A percentile compares a stretch with the other conserved stretches of the same genome.
These are phyloP conservation scores for Urocolius indicus DNA, from an alignment of 2,113 vertebrate species.

Conservation along the genomic window DNA sequence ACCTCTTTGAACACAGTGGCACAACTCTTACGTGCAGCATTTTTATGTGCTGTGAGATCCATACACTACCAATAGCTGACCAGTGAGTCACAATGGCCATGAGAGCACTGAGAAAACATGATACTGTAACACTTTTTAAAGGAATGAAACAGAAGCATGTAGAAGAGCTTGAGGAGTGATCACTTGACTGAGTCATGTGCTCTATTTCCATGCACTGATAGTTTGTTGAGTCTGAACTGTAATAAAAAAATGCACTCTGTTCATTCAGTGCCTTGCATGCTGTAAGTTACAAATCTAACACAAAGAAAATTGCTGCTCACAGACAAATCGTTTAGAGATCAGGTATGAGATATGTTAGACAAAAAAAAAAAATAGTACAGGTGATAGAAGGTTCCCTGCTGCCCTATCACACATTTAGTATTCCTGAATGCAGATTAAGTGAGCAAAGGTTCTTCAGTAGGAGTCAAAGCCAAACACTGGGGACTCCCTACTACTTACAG, in stretches of 20 bases:
- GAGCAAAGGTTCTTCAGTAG: background rate
- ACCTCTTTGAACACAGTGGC: background rate
- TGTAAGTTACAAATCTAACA: background rate
- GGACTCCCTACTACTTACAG: background rate
- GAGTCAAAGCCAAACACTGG: background rate
- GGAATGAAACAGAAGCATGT: background rate
- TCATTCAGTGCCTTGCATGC: background rate
- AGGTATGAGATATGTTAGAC: background rate
- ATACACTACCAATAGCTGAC: background rate
- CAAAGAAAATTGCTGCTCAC: background rate
- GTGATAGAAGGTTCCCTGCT: background rate
- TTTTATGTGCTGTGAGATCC: background rate
- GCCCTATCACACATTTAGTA: background rate
- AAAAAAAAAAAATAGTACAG: background rate
- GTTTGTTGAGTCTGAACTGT: background rate
- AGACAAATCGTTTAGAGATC: background rate
- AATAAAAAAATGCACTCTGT: background rate
- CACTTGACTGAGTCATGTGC: background rate
- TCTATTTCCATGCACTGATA: background rate
- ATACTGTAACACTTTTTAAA: background rate
- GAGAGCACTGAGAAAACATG: too few species aligned
- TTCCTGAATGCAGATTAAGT: background rate
- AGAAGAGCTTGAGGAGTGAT: background rate
- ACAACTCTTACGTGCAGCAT: background rate
- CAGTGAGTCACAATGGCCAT: background rate